Evolutionary conservation across 2,888 invertebrate genomes (phyloP).

Genomic region (Rotaria magnacalcarata): DNA sequence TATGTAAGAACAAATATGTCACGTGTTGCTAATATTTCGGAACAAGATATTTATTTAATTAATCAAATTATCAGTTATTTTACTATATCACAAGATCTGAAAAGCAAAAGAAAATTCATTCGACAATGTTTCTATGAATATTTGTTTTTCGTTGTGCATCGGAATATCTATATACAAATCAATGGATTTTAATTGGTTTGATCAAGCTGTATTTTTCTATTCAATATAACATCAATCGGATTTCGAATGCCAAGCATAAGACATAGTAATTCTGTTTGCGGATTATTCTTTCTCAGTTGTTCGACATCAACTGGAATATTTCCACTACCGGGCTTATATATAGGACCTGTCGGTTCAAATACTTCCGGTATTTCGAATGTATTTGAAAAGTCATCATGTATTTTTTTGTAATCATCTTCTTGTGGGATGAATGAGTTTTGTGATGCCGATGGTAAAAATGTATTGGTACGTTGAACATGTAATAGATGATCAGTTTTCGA

Average conservation of each 20-base stretch:
- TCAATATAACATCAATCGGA: constrained; percentile 41
- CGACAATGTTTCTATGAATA: neutral
- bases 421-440: constrained; percentile 60
- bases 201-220: constrained; percentile 9
- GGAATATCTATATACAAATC: neutral
- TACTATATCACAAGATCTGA: too few species aligned
- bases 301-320: constrained; percentile 40
- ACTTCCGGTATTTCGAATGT: constrained; percentile 67
- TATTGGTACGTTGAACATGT: constrained; percentile 66
- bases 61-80: too few species aligned
- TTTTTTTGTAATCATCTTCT: constrained; percentile 60
- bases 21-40: too few species aligned
- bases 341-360: constrained; percentile 72
- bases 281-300: constrained; percentile 36
- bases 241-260: constrained; percentile 43
- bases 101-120: too few species aligned
- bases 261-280: constrained; percentile 44
- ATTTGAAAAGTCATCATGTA: constrained; percentile 66
- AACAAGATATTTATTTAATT: too few species aligned
- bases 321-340: constrained; percentile 58
- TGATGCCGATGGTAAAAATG: constrained; percentile 64
- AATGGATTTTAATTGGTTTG: neutral
- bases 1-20: neutral
- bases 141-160: neutral
- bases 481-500: constrained; percentile 81